Evolutionary conservation across 2,113 vertebrate species (phyloP).

Genomic region (Anolis sagrei): DNA sequence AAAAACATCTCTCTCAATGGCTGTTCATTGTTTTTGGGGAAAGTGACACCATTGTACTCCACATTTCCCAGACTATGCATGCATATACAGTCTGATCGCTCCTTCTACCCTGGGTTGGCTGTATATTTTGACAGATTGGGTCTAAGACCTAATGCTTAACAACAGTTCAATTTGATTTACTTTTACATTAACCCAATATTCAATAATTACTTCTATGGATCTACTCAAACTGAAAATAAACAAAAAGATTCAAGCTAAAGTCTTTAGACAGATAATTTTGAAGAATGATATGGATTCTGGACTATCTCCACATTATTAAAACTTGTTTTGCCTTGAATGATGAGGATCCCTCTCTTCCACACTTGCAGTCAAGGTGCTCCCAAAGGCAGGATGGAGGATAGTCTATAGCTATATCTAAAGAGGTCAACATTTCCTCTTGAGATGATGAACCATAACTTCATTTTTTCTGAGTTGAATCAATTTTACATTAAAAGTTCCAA

Average conservation of each 20-base stretch:
- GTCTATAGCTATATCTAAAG: not conserved
- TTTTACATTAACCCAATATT: too few relatives aligned
- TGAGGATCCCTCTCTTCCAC: too few relatives aligned
- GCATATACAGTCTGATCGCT: not conserved
- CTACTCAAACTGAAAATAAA: too few relatives aligned
- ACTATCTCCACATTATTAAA: not conserved
- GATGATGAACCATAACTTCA: not conserved
- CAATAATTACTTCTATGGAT: too few relatives aligned
- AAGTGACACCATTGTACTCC: too few relatives aligned
- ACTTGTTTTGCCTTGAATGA: not conserved
- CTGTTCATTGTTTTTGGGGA: too few relatives aligned
- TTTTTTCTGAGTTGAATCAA: not conserved
- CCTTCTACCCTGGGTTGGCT: not conserved
- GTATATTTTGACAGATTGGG: not conserved
- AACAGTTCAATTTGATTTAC: not conserved
- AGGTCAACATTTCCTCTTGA: not conserved
- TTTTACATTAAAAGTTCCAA: conserved; percentile 20
- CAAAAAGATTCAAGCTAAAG: too few relatives aligned
- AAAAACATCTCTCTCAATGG: too few relatives aligned
- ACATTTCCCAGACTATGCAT: too few relatives aligned
- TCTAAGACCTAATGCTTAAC: not conserved
- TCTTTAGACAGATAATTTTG: not conserved
- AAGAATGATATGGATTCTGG: not conserved
- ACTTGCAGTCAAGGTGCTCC: not conserved
- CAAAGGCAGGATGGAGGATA: not conserved